Conservation (phyloP, 92 coral and sea anemone genomes). For the Palythoa grandiflora region DNA sequence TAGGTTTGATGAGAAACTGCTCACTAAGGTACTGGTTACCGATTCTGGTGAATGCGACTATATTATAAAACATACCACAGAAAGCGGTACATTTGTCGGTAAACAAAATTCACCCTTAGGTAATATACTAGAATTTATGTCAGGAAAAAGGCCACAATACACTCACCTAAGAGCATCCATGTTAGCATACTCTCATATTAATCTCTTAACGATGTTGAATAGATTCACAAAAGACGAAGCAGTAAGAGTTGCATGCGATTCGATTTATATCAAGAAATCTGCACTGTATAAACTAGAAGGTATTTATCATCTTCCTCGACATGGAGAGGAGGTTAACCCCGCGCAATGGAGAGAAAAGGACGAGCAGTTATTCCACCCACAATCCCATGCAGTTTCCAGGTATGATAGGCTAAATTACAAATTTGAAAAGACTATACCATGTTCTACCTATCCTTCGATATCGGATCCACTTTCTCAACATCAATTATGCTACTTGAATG, state of each 20-base stretch:
- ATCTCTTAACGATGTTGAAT: neutral
- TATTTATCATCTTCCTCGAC: neutral
- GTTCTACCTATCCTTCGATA: neutral
- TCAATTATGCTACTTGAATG: slow-evolving; percentile 23
- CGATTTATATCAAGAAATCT: neutral
- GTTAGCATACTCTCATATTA: neutral
- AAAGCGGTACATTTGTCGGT: neutral
- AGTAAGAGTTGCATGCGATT: neutral
- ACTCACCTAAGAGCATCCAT: neutral
- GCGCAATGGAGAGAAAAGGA: neutral
- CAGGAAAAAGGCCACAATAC: neutral
- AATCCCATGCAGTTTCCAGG: too few species aligned
- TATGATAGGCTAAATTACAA: too few species aligned
- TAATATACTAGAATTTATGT: neutral
- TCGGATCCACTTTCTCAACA: neutral
- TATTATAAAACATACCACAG: neutral
- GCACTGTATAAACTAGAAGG: neutral
- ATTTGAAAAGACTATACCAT: too few species aligned
- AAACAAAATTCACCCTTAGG: neutral
- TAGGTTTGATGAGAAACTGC: neutral
- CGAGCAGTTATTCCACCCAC: neutral
- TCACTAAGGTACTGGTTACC: neutral
- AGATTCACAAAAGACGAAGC: neutral
- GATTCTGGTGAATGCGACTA: neutral
- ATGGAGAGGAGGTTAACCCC: neutral